phyloP scores from a whole-genome alignment of 1,140 invertebrate species.

The Druon quercuslanigerum region DNA sequence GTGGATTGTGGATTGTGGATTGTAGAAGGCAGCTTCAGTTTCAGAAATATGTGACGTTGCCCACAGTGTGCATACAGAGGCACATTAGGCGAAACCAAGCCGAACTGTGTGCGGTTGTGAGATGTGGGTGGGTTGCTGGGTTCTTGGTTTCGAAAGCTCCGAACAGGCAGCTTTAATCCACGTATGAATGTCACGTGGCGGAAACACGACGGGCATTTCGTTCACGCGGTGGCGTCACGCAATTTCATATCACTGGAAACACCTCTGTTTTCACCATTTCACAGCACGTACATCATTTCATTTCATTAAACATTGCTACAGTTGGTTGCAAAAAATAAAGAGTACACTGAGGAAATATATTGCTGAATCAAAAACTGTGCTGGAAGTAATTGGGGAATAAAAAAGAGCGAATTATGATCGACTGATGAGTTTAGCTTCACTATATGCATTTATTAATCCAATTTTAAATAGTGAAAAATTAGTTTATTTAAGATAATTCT shows the following conservation, averaged over 20 bases:
- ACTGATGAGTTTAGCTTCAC: no score
- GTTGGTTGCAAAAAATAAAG: neutral
- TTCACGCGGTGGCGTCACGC: slow-evolving; percentile 59
- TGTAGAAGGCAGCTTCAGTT: slow-evolving; percentile 22
- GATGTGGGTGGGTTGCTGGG: slow-evolving; percentile 26
- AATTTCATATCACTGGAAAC: slow-evolving; percentile 58
- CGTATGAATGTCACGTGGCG: slow-evolving; percentile 53
- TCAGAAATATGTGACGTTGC: slow-evolving; percentile 33
- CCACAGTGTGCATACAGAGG: slow-evolving; percentile 4
- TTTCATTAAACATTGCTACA: slow-evolving; percentile 8
- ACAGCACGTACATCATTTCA: neutral
- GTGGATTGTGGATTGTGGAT: slow-evolving; percentile 7
- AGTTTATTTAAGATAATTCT: no score
- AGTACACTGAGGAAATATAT: no score
- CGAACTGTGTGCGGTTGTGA: slow-evolving; percentile 38
- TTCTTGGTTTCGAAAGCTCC: slow-evolving; percentile 40
- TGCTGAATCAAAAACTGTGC: no score
- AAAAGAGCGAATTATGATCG: no score
- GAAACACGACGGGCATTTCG: slow-evolving; percentile 56
- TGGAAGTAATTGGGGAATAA: no score
- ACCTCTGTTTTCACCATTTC: neutral
- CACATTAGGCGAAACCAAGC: slow-evolving; percentile 33
- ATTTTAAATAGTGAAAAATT: no score
- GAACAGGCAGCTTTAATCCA: slow-evolving; percentile 12
- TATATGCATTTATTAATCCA: no score